Percentiles rank a stretch among this genome's conserved stretches.
Evolutionary conservation across 1,140 invertebrate genomes (phyloP).

Genomic region (Hyles vespertilio): DNA sequence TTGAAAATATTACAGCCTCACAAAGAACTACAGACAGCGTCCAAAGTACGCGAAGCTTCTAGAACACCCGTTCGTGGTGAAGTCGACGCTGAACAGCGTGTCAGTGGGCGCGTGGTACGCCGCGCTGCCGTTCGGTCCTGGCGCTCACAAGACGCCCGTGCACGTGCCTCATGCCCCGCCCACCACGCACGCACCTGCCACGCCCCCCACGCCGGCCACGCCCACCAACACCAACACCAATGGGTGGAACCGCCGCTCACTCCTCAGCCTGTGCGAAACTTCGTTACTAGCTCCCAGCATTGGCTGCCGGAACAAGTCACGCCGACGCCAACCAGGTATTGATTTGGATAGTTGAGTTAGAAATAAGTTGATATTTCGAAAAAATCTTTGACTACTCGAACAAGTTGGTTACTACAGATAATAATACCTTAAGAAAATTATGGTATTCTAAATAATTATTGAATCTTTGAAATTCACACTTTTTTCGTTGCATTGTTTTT

Average conservation of each 20-base stretch:
- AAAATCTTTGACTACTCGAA: too few relatives aligned
- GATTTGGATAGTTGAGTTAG: too few relatives aligned
- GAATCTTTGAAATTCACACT: too few relatives aligned
- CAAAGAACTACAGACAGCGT: conserved; percentile 93
- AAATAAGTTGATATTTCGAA: too few relatives aligned
- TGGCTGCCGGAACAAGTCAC: conserved; percentile 61
- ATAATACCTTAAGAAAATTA: too few relatives aligned
- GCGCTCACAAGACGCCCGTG: conserved; percentile 4
- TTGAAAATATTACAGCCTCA: conserved; percentile 92
- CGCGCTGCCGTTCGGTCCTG: conserved; percentile 47
- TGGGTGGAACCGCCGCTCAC: conserved; percentile 44
- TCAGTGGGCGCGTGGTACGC: conserved; percentile 88
- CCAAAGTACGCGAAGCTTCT: conserved; percentile 96
- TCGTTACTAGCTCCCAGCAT: conserved; percentile 50
- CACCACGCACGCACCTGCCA: conserved; percentile 16
- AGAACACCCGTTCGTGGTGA: conserved; percentile 91
- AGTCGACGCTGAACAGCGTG: conserved; percentile 83
- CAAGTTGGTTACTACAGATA: too few relatives aligned
- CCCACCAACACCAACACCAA: conserved; percentile 23
- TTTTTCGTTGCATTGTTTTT: too few relatives aligned
- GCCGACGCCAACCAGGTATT: conserved; percentile 52
- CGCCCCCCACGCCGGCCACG: conserved; percentile 11
- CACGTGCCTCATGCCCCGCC: not conserved
- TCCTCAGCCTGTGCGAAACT: conserved; percentile 53
- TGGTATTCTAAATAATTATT: too few relatives aligned